Base-by-base conservation (phyloP, 2,113 vertebrate genomes). In the Ceyx cyanopectus region DNA sequence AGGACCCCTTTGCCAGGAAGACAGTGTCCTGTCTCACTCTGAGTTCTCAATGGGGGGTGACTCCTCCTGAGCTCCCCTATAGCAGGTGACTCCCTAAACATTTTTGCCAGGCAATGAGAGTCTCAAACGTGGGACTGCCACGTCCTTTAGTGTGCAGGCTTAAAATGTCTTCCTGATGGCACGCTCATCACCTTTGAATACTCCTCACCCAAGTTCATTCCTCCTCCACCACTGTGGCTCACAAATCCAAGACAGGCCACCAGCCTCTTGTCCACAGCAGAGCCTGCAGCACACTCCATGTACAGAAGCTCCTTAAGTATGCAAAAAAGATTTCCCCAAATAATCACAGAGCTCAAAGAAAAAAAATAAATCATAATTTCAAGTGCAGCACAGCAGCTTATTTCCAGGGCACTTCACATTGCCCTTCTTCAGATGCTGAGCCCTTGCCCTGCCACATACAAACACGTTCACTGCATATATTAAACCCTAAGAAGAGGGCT, bases 341-440 rank as follows among this genome's bases (percentile, higher is more conserved):
- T 60, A 81, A 77, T 32, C 60, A 51, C 57, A 78, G 26, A 10
- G 34, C 72, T 70, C 57, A 50, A 77, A 93, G 30, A 4, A 73
- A 58, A 84, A 84, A 45, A 67, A 53, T 41, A 63, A 45, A 67
- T 3, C 2, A 9, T 40, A 0, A 2, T 69, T 89, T 77, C 21
- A 68, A 94, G 79, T 32, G 60, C 80, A 90, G 67, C 43, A 70
- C 70, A 82, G 87, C 61, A 81, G 30, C 23, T 48, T 89, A 19
- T 57, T 92, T 87, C 57, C 63, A 75, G 57, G 34, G 22, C 40
- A 46, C 45, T 84, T 81, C 50, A 68, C 20, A 30, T 3, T 40
- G 50, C 57, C 85, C 48, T 69, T 65, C 68, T 89, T 65, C 29
- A 81, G 60, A 57, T 2, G 5, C 29, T 2, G 1, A 67, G 51